Evolutionary conservation across 1,140 invertebrate species (phyloP), one percentile per base, ranked within the genome.

Genomic region (Maconellicoccus hirsutus): DNA sequence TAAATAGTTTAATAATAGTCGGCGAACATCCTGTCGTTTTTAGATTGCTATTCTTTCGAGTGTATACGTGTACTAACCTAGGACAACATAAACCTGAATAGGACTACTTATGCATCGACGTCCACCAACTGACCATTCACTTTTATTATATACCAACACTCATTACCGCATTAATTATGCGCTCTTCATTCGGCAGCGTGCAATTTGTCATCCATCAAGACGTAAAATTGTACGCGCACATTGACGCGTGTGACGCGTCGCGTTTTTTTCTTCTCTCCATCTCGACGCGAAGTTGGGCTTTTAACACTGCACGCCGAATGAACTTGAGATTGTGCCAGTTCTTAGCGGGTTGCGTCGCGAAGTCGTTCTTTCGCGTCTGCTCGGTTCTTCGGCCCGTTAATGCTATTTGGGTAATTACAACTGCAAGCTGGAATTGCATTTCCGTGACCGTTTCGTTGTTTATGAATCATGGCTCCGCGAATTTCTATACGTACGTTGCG

Each of bases 1-100:
- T 52, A 52, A 52, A 52, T 52, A 52, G 42, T 52, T 52, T 52
- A 52, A 52, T 52, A 52, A 52, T 52, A 52, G 42, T 52, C 42
- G 42, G 42, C 42, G 42, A 52, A 52, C 42, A 52, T 52, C 42
- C 42, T 52, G 42, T 52, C 42, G 42, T 52, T 52, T 52, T 52
- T 52, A 52, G 42, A 52, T 52, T 52, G 42, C 42, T 52, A 52
- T 52, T 52, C 42, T 52, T 33, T 33, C 29, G 29, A 33, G 42
- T 52, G 42, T 19, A 52, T 16, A 52, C 42, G 16, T 33, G n/a
- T 16, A 52, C 42, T 6, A 52, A 52, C 42, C 42, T 52, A 52
- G 42, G 42, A 52, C 42, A 52, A 52, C 42, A 52, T 52, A 19
- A 52, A 52, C 42, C 42, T 52, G 42, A 52, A 2, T 52, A 52